These are phyloP conservation scores for Drosophila barbarae DNA, from an alignment of 2,888 invertebrate species.

Conservation along the genomic window DNA sequence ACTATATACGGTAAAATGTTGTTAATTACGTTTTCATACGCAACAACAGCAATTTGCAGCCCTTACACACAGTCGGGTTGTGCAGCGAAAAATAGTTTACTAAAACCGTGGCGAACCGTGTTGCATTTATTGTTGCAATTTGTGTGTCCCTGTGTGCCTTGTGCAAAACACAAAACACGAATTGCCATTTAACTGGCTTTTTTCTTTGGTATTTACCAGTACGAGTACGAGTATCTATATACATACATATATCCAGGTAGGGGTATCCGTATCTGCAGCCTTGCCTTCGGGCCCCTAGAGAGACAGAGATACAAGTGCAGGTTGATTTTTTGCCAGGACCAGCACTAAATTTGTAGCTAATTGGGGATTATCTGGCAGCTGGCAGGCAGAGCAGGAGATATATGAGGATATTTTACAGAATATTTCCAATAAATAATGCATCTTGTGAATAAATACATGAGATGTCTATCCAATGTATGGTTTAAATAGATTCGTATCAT, in stretches of 20 bases:
- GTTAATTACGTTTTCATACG: constrained; percentile 71
- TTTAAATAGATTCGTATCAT: not conserved
- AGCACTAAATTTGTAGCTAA: constrained; percentile 65
- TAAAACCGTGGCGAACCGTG: constrained; percentile 47
- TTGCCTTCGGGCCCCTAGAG: constrained; percentile 21
- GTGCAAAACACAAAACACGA: constrained; percentile 55
- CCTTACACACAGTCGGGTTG: constrained; percentile 46
- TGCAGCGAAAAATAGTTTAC: constrained; percentile 58
- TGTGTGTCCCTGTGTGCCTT: constrained; percentile 6
- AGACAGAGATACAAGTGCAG: constrained; percentile 30
- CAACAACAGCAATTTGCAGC: constrained; percentile 51
- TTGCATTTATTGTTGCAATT: constrained; percentile 32
- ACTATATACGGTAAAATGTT: constrained; percentile 58
- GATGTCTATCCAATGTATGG: not conserved
- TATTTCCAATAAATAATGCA: not conserved
- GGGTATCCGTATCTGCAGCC: constrained; percentile 43
- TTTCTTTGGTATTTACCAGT: constrained; percentile 28
- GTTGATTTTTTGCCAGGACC: constrained; percentile 21
- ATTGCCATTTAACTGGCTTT: constrained; percentile 62
- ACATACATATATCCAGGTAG: constrained; percentile 31
- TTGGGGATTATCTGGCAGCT: constrained; percentile 58
- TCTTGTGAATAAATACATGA: not conserved
- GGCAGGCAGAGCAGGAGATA: constrained; percentile 6
- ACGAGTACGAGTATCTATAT: not conserved
- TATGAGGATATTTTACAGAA: not conserved